Conservation (phyloP, 92 coral and sea anemone species). For the Siderastrea radians region DNA sequence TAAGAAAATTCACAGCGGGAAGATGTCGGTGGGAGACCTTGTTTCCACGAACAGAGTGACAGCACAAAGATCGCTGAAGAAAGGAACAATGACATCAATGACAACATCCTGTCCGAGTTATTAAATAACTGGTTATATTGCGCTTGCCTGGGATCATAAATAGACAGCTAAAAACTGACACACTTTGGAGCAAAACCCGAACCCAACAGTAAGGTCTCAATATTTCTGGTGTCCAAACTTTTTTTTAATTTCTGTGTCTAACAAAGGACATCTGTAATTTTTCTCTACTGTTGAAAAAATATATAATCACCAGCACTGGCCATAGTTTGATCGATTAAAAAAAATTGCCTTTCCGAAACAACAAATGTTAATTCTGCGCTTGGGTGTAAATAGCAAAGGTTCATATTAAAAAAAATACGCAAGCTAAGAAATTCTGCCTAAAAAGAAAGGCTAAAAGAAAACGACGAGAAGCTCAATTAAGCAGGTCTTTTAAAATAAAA, state of each 20-base stretch:
- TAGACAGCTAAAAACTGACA: no score
- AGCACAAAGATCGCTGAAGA: not conserved
- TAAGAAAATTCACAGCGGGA: slow-evolving; percentile 6
- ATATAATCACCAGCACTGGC: not conserved
- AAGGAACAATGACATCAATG: not conserved
- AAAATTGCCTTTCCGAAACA: not conserved
- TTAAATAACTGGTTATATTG: not conserved
- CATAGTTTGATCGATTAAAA: not conserved
- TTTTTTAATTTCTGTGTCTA: no score
- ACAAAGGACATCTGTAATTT: no score
- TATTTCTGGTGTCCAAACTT: no score
- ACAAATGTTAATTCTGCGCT: not conserved
- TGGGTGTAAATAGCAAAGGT: not conserved
- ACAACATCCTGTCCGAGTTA: not conserved
- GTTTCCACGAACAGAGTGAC: not conserved
- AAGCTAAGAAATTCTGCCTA: no score
- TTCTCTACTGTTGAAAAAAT: no score
- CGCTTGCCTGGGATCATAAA: not conserved
- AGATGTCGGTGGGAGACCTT: not conserved
- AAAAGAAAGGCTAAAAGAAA: no score
- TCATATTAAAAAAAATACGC: no score
- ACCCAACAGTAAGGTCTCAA: no score
- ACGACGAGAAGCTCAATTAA: no score
- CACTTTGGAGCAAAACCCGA: no score
- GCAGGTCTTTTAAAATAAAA: no score